These are phyloP conservation scores for Drosophila pandora DNA, from an alignment of 1,140 invertebrate species.

Conservation along the genomic window DNA sequence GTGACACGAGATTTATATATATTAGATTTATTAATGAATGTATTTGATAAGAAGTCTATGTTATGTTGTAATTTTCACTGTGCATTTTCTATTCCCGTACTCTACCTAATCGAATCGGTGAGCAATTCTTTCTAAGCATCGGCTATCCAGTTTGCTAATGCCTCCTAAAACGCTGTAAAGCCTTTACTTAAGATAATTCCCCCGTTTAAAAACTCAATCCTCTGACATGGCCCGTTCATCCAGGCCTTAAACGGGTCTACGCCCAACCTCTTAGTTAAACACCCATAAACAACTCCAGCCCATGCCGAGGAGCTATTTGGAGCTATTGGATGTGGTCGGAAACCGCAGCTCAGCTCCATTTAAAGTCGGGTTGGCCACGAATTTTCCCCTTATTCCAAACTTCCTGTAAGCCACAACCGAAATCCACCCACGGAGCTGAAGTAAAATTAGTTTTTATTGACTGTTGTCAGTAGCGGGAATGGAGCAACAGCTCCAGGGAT, in stretches of 20 bases:
- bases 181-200: constrained; percentile 43
- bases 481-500: constrained; percentile 23
- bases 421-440: constrained; percentile 40
- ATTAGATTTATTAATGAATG: too few species aligned
- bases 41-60: too few species aligned
- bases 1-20: too few species aligned
- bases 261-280: constrained; percentile 30
- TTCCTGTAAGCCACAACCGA: constrained; percentile 33
- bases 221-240: constrained; percentile 23
- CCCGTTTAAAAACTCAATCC: constrained; percentile 39
- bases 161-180: constrained; percentile 28
- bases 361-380: constrained; percentile 20
- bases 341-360: constrained; percentile 20
- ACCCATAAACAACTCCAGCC: constrained; percentile 47
- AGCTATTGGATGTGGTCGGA: constrained; percentile 13
- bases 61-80: too few species aligned
- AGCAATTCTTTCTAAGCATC: constrained; percentile 9
- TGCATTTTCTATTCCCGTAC: constrained; percentile 3
- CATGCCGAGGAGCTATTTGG: neutral
- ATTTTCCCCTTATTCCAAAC: constrained; percentile 24
- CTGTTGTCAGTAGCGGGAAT: constrained; percentile 54
- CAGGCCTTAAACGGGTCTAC: constrained; percentile 31
- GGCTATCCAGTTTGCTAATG: constrained; percentile 26
- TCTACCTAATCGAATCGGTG: constrained; percentile 33
- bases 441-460: constrained; percentile 76